Evolutionary conservation across 92 coral and sea anemone species (phyloP).

Genomic region (Porites lobata): DNA sequence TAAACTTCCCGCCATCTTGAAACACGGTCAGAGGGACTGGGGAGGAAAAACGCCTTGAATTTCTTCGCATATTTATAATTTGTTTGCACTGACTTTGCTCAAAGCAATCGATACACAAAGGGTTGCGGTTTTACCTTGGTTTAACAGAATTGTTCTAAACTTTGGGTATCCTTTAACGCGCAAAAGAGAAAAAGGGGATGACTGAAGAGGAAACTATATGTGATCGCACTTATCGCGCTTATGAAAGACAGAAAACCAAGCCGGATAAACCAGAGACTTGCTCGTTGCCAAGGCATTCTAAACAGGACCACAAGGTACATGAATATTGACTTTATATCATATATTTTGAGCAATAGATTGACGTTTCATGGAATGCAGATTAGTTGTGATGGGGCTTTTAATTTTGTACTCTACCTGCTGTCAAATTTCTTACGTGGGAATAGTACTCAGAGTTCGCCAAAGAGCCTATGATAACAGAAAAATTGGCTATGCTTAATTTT

Average conservation of each 20-base stretch:
- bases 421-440: no score
- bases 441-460: no score
- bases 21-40: conserved; percentile 16
- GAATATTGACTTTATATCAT: neutral
- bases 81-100: neutral
- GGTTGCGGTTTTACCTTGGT: no score
- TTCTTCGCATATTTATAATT: neutral
- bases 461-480: no score
- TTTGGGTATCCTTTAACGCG: neutral
- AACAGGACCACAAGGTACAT: conserved; percentile 69
- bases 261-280: conserved; percentile 61
- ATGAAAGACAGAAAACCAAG: conserved; percentile 73
- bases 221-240: conserved; percentile 78
- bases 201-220: conserved; percentile 76
- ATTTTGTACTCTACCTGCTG: no score
- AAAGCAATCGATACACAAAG: no score
- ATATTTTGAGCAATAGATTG: neutral
- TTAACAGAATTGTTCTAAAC: neutral
- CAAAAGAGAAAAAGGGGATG: conserved; percentile 34
- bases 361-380: neutral
- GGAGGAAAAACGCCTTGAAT: conserved; percentile 9
- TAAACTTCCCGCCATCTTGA: conserved; percentile 59
- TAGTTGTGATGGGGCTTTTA: neutral
- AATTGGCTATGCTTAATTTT: no score
- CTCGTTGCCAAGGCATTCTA: conserved; percentile 84